A percentile compares a stretch with the other conserved stretches of the same genome.
These are phyloP conservation scores for Canis aureus DNA, from an alignment of 2,113 vertebrate genomes.

Conservation along the genomic window DNA sequence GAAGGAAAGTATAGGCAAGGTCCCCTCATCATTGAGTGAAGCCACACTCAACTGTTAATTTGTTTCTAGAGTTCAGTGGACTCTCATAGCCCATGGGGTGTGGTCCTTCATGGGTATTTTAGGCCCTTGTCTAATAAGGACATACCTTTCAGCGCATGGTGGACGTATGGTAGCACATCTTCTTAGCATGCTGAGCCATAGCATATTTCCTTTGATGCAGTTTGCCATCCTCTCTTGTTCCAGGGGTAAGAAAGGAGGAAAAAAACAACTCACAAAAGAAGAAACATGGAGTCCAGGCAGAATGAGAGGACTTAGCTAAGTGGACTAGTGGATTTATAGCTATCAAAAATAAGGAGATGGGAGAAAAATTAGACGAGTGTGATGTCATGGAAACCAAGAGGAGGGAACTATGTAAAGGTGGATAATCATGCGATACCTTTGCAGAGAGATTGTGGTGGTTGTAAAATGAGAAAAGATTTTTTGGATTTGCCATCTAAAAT, in stretches of 20 bases:
- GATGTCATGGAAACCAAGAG: not conserved
- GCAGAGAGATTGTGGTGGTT: not conserved
- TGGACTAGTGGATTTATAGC: not conserved
- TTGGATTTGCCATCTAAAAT: not conserved
- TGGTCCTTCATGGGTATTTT: not conserved
- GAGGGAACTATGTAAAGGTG: not conserved
- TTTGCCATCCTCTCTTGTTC: not conserved
- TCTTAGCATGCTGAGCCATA: not conserved
- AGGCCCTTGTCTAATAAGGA: not conserved
- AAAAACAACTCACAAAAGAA: not conserved
- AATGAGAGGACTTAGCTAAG: not conserved
- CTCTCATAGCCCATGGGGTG: not conserved
- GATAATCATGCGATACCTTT: not conserved
- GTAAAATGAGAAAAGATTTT: not conserved
- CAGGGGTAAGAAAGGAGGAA: not conserved
- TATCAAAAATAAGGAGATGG: not conserved
- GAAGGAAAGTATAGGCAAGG: not conserved
- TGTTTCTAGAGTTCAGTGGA: not conserved
- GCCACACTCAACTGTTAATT: not conserved
- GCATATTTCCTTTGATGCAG: not conserved
- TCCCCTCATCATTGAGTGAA: not conserved
- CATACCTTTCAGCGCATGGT: not conserved
- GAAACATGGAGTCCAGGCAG: not conserved
- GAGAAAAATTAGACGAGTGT: not conserved
- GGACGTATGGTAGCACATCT: not conserved